Evolutionary conservation across 2,113 vertebrate genomes (phyloP).

Genomic region (Cranoglanis bouderius): DNA sequence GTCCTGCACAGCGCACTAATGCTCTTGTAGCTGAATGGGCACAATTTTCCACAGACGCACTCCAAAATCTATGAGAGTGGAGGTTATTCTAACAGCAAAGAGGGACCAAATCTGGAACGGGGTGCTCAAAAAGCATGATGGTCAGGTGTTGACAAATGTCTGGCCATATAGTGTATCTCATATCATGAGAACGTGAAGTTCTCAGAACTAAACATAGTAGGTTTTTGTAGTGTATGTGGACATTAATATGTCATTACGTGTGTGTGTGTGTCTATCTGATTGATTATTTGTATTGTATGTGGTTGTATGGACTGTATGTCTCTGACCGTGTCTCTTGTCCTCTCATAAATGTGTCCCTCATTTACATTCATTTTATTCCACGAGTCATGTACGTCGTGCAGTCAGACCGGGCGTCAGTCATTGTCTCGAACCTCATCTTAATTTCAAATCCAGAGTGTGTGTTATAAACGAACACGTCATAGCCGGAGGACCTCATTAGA

Average conservation of each 20-base stretch:
- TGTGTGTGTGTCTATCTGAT: not conserved
- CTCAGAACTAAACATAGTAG: not conserved
- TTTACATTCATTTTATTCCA: not conserved
- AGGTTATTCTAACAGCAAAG: no score
- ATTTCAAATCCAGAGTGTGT: not conserved
- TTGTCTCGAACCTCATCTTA: not conserved
- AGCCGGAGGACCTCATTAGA: constrained; percentile 27
- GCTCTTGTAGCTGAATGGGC: not conserved
- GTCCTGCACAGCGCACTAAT: not conserved
- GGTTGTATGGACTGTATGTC: not conserved
- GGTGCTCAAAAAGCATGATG: not conserved
- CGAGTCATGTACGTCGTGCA: not conserved
- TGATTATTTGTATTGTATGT: not conserved
- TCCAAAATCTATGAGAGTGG: not conserved
- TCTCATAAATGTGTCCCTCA: not conserved
- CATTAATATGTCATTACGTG: not conserved
- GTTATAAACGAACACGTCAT: not conserved
- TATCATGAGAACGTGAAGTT: not conserved
- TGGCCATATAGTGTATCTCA: not conserved
- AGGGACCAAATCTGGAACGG: no score
- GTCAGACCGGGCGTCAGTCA: not conserved
- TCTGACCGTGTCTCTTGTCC: not conserved
- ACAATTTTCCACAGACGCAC: not conserved
- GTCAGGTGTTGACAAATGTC: not conserved
- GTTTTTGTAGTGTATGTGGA: not conserved